Base-by-base conservation (phyloP, 1,140 invertebrate genomes). In the Lucilia cuprina region DNA sequence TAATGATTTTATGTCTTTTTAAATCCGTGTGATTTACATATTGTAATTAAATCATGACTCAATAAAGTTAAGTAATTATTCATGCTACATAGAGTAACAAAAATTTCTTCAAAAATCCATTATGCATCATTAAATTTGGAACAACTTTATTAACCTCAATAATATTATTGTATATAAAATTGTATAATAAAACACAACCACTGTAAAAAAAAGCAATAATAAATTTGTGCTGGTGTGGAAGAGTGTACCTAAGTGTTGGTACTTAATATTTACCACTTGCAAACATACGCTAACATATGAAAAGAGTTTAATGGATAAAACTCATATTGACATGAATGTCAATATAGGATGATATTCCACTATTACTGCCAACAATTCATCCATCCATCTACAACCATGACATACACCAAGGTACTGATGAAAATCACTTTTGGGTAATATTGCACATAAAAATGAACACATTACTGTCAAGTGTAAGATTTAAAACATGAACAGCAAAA, bases 381-480 rank as follows among this genome's bases (percentile, higher is more conserved):
- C 41, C 41, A 41, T 41, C 41, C 10, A 41, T 34, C 35, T 4
- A 41, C 75, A 80, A 47, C 77, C 41, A 80, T 49, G n/a, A 21
- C 47, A 49, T 80, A 49, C 19, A 19, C 19, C 41, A 80, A 80
- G 47, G 77, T 80, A 80, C 77, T 50, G 77, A 80, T 80, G 77
- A 80, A 80, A 80, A 80, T 80, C 77, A 80, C 77, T 80, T 80
- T 80, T 50, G 77, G 77, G 47, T 80, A 50, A 80, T 80, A 80
- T 80, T 80, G 77, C 41, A 41, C 47, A 80, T 80, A 50, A 80
- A 80, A 80, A 80, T 80, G 77, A 80, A 80, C 77, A 80, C 77
- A 80, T 80, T 80, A 80, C 77, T 80, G 77, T 80, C 77, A 80
- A 80, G 77, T 80, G 77, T 49, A 80, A 50, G 77, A 80, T 80